Evolutionary conservation across 2,113 vertebrate genomes (phyloP).

Genomic region (Notothenia rossii): DNA sequence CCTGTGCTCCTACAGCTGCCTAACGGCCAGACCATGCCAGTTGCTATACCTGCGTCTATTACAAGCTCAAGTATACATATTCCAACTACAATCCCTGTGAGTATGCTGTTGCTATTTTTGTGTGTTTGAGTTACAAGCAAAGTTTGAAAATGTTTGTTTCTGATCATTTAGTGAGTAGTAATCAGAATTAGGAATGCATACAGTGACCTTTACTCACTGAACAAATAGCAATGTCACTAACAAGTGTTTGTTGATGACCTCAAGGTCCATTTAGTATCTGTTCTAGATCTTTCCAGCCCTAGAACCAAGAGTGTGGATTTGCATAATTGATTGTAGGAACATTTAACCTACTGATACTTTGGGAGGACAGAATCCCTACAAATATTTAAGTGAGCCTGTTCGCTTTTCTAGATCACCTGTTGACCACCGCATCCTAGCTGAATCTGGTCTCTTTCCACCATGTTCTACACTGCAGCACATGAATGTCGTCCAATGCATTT

Average conservation of each 20-base stretch:
- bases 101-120: conserved; percentile 62
- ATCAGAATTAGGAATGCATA: neutral
- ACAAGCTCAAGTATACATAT: conserved; percentile 98
- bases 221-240: neutral
- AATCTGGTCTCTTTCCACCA: no score
- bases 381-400: no score
- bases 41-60: conserved; percentile 97
- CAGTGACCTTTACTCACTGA: neutral
- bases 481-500: no score
- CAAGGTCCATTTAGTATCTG: neutral
- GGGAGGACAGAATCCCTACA: no score
- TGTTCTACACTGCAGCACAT: no score
- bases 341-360: no score
- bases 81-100: conserved; percentile 96
- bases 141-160: neutral
- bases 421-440: no score
- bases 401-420: no score
- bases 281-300: neutral
- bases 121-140: conserved; percentile 13
- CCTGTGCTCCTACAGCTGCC: conserved; percentile 98
- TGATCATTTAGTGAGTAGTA: neutral
- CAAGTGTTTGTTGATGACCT: neutral
- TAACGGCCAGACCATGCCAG: conserved; percentile 98
- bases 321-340: no score
- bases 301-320: no score